phyloP scores from a whole-genome alignment of 2,113 vertebrate genomes.

The Nanorana parkeri region DNA sequence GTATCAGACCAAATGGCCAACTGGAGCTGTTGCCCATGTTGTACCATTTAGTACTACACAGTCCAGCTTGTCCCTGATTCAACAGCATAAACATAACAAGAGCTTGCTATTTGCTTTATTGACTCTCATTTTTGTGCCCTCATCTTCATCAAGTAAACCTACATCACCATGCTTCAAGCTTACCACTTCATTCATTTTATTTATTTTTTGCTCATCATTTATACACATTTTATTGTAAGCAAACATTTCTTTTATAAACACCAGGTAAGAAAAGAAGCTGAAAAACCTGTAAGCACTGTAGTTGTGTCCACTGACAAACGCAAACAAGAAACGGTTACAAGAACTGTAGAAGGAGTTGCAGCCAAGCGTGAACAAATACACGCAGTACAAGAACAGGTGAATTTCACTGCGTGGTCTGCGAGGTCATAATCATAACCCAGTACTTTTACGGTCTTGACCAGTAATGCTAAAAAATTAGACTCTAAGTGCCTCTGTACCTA shows the following conservation, averaged over 20 bases:
- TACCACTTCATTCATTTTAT: neutral
- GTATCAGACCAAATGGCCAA: too few relatives aligned
- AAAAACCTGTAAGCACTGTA: conserved; percentile 69
- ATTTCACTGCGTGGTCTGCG: conserved; percentile 58
- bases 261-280: conserved; percentile 78
- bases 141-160: conserved; percentile 15
- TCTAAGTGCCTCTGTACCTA: too few relatives aligned
- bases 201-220: conserved; percentile 1
- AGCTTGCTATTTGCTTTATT: conserved; percentile 40
- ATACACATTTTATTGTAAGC: conserved; percentile 57
- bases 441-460: neutral
- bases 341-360: conserved; percentile 71
- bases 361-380: conserved; percentile 70
- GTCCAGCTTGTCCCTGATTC: conserved; percentile 43
- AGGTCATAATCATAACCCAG: conserved; percentile 56
- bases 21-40: too few relatives aligned
- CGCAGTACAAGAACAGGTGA: conserved; percentile 76
- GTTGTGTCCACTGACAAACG: conserved; percentile 71
- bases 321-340: conserved; percentile 69
- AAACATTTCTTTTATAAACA: conserved; percentile 71
- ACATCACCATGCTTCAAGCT: conserved; percentile 5
- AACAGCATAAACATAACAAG: conserved; percentile 38
- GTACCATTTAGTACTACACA: neutral
- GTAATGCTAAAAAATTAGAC: too few relatives aligned
- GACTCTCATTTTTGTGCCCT: conserved; percentile 11